Conservation (phyloP, 2,797 vertebrate species). For the Dicrostonyx torquatus region DNA sequence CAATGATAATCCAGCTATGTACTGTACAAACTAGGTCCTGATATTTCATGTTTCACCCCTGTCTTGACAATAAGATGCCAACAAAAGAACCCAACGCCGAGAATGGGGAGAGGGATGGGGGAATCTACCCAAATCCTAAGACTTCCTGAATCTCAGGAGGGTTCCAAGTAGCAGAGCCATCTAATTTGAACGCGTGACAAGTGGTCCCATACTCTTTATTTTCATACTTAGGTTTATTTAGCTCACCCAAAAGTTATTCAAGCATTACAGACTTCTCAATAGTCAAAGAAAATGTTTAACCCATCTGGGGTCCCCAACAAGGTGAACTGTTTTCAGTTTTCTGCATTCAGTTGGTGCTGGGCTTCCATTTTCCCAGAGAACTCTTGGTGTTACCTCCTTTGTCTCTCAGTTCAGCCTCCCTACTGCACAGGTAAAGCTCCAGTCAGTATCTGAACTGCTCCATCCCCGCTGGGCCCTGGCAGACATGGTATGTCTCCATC, state of each 20-base stretch:
- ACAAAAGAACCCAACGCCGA: not conserved
- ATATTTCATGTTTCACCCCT: not conserved
- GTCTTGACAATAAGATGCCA: not conserved
- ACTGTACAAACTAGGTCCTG: not conserved
- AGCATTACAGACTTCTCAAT: conserved; percentile 45
- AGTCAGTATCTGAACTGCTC: not conserved
- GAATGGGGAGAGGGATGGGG: not conserved
- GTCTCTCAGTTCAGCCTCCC: not conserved
- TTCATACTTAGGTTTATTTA: conserved; percentile 21
- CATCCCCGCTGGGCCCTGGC: not conserved
- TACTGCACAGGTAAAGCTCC: not conserved
- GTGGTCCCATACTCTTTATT: not conserved
- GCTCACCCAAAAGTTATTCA: conserved; percentile 1
- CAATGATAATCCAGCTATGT: not conserved
- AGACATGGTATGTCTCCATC: not conserved
- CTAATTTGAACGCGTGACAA: conserved; percentile 21
- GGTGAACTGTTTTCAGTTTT: conserved; percentile 6
- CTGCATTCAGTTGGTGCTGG: not conserved
- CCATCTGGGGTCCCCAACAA: not conserved
- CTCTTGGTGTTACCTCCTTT: not conserved
- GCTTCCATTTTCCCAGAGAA: conserved; percentile 11
- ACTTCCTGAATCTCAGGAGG: not conserved
- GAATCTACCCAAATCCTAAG: not conserved
- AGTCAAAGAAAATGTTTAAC: conserved; percentile 47
- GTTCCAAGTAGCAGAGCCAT: not conserved